These are phyloP conservation scores for Shargacucullia verbasci DNA, from an alignment of 2,888 invertebrate genomes.

Conservation along the genomic window DNA sequence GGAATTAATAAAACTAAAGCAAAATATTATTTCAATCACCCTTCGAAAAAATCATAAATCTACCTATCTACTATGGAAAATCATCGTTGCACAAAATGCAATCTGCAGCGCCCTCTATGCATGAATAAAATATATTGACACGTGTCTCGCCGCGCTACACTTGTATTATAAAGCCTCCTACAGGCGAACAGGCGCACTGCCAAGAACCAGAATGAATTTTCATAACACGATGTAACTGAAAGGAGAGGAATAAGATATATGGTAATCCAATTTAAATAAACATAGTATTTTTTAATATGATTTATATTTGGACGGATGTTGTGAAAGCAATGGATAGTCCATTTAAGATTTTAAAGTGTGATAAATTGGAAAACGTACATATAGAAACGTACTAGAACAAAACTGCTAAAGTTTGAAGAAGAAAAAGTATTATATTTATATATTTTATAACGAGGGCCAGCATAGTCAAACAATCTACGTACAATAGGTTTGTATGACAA, in stretches of 20 bases:
- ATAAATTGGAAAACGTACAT: no score
- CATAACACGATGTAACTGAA: constrained; percentile 42
- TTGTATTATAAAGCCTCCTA: constrained; percentile 53
- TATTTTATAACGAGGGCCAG: no score
- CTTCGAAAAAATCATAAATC: constrained; percentile 13
- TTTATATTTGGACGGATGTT: no score
- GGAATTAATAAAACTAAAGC: no score
- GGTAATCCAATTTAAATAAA: constrained; percentile 21
- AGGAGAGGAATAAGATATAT: constrained; percentile 30
- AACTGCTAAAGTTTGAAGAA: no score
- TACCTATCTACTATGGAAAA: constrained; percentile 28
- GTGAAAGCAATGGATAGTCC: neutral
- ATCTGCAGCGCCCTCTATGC: constrained; percentile 63
- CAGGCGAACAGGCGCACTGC: constrained; percentile 40
- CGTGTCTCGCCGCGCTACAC: constrained; percentile 64
- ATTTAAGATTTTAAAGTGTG: neutral
- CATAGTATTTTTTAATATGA: constrained; percentile 3
- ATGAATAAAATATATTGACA: constrained; percentile 80
- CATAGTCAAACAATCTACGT: no score
- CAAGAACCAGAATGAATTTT: constrained; percentile 55
- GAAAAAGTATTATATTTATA: no score
- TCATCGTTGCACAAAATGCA: constrained; percentile 63
- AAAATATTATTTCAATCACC: constrained; percentile 30
- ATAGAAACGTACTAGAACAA: no score
- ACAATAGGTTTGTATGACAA: constrained; percentile 13